phyloP scores from a whole-genome alignment of 2,888 invertebrate genomes.

The Parnassius orleans region DNA sequence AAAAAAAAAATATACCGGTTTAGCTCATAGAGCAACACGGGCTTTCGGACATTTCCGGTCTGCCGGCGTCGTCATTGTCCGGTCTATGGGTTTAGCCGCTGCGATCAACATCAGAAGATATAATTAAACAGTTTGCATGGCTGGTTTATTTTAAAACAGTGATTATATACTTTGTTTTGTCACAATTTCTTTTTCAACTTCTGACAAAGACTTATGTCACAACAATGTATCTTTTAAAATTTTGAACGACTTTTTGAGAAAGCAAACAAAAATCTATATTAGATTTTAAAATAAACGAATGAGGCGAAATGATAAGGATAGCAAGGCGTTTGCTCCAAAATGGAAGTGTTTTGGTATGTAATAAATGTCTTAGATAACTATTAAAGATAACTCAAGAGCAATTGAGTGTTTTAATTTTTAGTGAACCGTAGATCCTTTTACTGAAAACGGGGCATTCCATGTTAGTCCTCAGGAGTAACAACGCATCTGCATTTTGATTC shows the following conservation, averaged over 20 bases:
- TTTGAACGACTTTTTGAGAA: background rate
- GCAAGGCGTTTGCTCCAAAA: constrained; percentile 37
- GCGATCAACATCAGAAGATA: too few species aligned
- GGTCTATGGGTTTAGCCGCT: too few species aligned
- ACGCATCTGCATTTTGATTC: too few species aligned
- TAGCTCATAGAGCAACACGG: too few species aligned
- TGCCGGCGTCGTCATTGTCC: too few species aligned
- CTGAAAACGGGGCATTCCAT: too few species aligned
- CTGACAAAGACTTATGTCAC: constrained; percentile 18
- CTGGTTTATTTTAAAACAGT: too few species aligned
- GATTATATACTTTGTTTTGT: constrained; percentile 29
- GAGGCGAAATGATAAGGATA: constrained; percentile 49
- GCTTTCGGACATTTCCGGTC: too few species aligned
- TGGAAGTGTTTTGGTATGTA: constrained; percentile 49
- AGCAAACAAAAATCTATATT: constrained; percentile 3
- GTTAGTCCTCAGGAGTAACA: too few species aligned
- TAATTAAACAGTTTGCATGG: too few species aligned
- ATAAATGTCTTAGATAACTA: background rate
- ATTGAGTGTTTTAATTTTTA: background rate
- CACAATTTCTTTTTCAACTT: background rate
- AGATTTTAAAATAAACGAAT: background rate
- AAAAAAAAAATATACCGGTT: too few species aligned
- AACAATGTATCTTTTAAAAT: background rate
- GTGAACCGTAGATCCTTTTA: background rate
- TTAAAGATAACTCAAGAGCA: background rate